These are phyloP conservation scores for Vanessa tameamea DNA, from an alignment of 1,140 invertebrate species.

Conservation along the genomic window DNA sequence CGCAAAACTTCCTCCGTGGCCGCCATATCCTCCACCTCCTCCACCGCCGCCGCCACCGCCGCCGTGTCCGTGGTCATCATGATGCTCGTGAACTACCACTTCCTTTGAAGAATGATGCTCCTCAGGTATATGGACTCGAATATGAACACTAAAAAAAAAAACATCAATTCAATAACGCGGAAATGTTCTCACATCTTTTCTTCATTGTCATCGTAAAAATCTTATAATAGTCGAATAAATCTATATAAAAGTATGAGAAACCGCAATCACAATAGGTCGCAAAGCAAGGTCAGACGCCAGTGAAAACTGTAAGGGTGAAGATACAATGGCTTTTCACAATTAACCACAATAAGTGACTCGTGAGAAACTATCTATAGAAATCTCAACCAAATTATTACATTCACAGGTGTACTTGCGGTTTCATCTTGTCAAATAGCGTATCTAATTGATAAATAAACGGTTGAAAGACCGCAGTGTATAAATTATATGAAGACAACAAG, in stretches of 20 bases:
- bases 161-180: constrained; percentile 8
- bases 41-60: constrained; percentile 33
- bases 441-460: constrained; percentile 31
- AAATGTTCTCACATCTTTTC: constrained; percentile 19
- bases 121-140: constrained; percentile 71
- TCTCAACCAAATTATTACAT: constrained; percentile 39
- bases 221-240: constrained; percentile 32
- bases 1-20: constrained; percentile 41
- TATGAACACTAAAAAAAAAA: constrained; percentile 68
- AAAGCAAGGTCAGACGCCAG: constrained; percentile 53
- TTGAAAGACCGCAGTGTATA: constrained; percentile 11
- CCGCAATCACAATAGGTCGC: constrained; percentile 52
- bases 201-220: constrained; percentile 31
- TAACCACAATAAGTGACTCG: constrained; percentile 65
- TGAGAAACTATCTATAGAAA: constrained; percentile 71
- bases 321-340: constrained; percentile 74
- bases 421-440: constrained; percentile 12
- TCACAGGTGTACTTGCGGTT: constrained; percentile 42
- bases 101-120: constrained; percentile 65
- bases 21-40: constrained; percentile 40
- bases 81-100: constrained; percentile 67
- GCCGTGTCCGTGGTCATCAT: constrained; percentile 56
- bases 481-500: background rate
- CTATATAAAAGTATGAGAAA: constrained; percentile 35
- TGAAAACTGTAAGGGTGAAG: constrained; percentile 59